Evolutionary conservation across 35 echinoderm and acorn worm species (phyloP), one percentile per base, ranked within the genome.

Genomic region (Holothuria glaberrima): DNA sequence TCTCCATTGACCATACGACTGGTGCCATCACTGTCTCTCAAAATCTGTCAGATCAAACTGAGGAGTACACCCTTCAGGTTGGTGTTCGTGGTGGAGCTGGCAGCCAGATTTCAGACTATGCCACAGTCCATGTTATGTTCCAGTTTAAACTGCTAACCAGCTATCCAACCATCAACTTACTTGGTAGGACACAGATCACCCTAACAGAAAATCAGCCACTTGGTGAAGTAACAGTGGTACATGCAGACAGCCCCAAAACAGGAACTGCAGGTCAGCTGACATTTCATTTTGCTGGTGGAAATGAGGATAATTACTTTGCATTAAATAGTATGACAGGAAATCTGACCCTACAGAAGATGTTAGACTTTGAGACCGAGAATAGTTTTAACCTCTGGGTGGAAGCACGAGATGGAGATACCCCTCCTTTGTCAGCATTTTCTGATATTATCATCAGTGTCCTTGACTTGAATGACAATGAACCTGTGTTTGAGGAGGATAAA

Each of bases 381-480:
- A 36, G 28, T 2, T 95, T 85, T 50, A 78, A 89, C 24, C 58
- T 99, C 7, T 93, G 91, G 91, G 63, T 99, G 28, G 97, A 92
- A 77, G 97, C 97, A 24, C 45, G 88, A 29, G 94, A 92, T 89
- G 66, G 82, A 13, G 77, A 68, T 67, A 86, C 73, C 0, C 70
- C 88, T 26, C 93, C 93, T 18, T 83, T 95, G 22, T 95, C 97
- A 0, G 84, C 88, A 52, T 95, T 91, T 68, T 24, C 89, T 24
- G 75, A 93, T 58, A 35, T 99, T 9, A 60, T 75, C 12, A 59
- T 99, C 0, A 41, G 26, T 18, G 83, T 99, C 0, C 63, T 65
- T 19, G 97, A 99, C 66, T 50, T 93, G 14, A 99, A 99, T 90
- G 97, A 99, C 59, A 99, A 99, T 52, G 46, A 82, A n/a, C 97